A percentile compares a stretch with the other conserved stretches of the same genome.
These are phyloP conservation scores for Drosophila colorata DNA, from an alignment of 2,888 invertebrate genomes.

Conservation along the genomic window DNA sequence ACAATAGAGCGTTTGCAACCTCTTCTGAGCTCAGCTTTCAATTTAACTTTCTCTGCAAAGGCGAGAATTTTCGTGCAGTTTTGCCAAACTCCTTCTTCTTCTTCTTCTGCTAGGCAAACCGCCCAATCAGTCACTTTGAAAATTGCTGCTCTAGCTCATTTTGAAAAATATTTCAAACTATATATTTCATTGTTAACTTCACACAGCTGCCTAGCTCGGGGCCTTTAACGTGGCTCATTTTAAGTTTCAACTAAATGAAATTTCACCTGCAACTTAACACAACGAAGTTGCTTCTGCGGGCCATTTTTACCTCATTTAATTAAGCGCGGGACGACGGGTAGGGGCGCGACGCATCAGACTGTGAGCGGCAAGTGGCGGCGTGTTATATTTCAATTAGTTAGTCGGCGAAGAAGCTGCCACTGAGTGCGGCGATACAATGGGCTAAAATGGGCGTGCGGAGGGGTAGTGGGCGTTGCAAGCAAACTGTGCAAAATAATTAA, in stretches of 20 bases:
- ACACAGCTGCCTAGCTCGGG: constrained; percentile 1
- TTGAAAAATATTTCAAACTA: not conserved
- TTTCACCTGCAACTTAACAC: constrained; percentile 35
- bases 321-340: constrained; percentile 24
- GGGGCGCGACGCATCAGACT: too few relatives aligned
- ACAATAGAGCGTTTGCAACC: not conserved
- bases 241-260: constrained; percentile 33
- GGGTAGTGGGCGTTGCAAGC: constrained; percentile 38
- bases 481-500: constrained; percentile 79
- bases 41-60: not conserved
- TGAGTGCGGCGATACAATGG: constrained; percentile 19
- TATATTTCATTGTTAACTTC: constrained; percentile 13
- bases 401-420: constrained; percentile 44
- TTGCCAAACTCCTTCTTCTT: not conserved
- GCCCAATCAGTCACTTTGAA: constrained; percentile 9
- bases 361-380: constrained; percentile 9
- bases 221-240: constrained; percentile 19
- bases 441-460: not conserved
- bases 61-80: not conserved
- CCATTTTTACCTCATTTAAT: constrained; percentile 67
- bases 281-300: constrained; percentile 39
- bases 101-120: not conserved
- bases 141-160: constrained; percentile 3
- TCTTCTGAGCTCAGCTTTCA: not conserved
- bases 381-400: constrained; percentile 79